Conservation (phyloP, 2,797 vertebrate species). For the Bradypodion pumilum region DNA sequence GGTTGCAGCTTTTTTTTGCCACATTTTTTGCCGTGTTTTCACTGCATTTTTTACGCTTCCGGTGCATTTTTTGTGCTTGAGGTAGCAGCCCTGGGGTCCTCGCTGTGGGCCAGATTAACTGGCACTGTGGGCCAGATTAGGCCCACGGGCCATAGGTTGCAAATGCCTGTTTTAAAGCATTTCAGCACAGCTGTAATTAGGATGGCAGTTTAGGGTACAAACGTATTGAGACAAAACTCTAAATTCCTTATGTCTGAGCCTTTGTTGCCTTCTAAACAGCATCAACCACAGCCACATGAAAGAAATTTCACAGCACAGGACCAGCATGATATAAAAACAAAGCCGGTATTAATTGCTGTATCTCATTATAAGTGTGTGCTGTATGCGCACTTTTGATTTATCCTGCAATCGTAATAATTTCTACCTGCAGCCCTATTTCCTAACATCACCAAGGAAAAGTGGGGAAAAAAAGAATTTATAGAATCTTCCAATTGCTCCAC, state of each 20-base stretch:
- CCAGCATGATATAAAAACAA: slow-evolving; percentile 25
- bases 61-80: no score
- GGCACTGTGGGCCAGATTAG: no score
- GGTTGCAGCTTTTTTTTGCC: no score
- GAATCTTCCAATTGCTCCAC: slow-evolving; percentile 33
- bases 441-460: slow-evolving; percentile 34
- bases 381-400: slow-evolving; percentile 40
- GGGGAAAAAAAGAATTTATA: slow-evolving; percentile 29
- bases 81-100: no score
- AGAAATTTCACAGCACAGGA: slow-evolving; percentile 28
- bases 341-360: slow-evolving; percentile 39
- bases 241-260: slow-evolving; percentile 15
- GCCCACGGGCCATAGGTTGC: not conserved
- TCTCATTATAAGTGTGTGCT: slow-evolving; percentile 26
- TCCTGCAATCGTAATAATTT: slow-evolving; percentile 41
- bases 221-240: slow-evolving; percentile 2
- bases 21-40: no score
- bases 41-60: no score
- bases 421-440: slow-evolving; percentile 53
- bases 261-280: slow-evolving; percentile 41
- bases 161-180: not conserved
- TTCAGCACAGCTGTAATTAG: not conserved
- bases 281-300: slow-evolving; percentile 39
- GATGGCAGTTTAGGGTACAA: slow-evolving; percentile 8
- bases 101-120: no score